phyloP scores from a whole-genome alignment of 2,113 vertebrate genomes.

The Bungarus multicinctus region DNA sequence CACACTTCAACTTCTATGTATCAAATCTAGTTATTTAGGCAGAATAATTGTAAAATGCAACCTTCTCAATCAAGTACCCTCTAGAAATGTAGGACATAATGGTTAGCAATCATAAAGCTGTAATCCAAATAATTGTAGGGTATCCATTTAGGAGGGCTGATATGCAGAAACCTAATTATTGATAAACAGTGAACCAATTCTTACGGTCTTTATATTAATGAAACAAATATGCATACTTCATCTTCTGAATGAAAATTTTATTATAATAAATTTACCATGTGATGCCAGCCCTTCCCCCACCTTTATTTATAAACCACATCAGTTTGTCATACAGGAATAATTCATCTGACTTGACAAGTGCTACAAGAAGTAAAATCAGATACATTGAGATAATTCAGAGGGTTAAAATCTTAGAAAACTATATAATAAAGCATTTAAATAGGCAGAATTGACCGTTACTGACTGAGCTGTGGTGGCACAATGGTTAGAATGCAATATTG shows the following conservation, averaged over 20 bases:
- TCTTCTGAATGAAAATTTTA: not conserved
- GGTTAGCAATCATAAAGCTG: not conserved
- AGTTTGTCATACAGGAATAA: conserved; percentile 68
- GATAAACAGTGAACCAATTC: not conserved
- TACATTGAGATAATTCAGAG: not conserved
- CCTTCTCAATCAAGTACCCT: not conserved
- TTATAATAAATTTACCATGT: conserved; percentile 70
- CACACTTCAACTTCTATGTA: not conserved
- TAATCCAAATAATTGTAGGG: not conserved
- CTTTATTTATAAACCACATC: conserved; percentile 73
- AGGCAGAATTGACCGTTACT: not conserved
- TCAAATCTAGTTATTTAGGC: not conserved
- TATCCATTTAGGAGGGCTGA: not conserved
- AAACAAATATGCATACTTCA: conserved; percentile 1
- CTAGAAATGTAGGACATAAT: not conserved
- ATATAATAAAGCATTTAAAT: not conserved
- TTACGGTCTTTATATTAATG: not conserved
- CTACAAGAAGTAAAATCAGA: conserved; percentile 58
- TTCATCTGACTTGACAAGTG: conserved; percentile 64
- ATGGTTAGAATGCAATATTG: too few relatives aligned
- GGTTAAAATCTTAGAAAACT: not conserved
- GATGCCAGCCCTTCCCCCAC: conserved; percentile 66
- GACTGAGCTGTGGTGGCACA: not conserved
- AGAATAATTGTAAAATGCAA: not conserved
- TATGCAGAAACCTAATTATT: not conserved